These are phyloP conservation scores for Bruchidius siliquastri DNA, from an alignment of 2,888 invertebrate genomes.

Conservation along the genomic window DNA sequence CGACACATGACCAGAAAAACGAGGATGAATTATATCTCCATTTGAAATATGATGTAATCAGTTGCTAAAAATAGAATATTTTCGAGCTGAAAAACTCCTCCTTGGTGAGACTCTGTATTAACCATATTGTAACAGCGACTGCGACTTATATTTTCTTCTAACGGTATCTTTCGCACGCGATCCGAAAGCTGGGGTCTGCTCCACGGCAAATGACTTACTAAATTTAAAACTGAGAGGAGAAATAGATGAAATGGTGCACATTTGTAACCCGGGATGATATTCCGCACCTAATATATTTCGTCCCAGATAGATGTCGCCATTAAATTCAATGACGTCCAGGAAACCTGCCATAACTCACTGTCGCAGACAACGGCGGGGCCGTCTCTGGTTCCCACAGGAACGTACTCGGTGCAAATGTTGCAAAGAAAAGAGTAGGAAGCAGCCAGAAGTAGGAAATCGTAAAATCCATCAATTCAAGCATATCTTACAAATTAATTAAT, in stretches of 20 bases:
- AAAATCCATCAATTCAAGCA: too few relatives aligned
- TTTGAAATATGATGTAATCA: too few relatives aligned
- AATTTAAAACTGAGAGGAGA: neutral
- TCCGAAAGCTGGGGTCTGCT: neutral
- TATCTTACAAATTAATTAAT: too few relatives aligned
- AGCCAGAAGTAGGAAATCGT: too few relatives aligned
- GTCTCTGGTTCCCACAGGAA: neutral
- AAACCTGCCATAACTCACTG: neutral
- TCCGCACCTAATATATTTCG: constrained; percentile 1
- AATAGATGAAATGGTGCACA: neutral
- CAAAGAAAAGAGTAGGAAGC: neutral
- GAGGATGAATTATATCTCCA: too few relatives aligned
- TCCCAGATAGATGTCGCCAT: constrained; percentile 1
- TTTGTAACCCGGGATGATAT: neutral
- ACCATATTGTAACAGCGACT: too few relatives aligned
- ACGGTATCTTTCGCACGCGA: neutral
- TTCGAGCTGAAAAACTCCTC: too few relatives aligned
- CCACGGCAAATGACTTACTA: neutral
- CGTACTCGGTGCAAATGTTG: neutral
- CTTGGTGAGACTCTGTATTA: too few relatives aligned
- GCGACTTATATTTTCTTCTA: neutral
- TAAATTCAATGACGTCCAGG: neutral
- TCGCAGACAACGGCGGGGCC: neutral
- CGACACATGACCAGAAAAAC: too few relatives aligned
- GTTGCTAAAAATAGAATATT: too few relatives aligned